phyloP scores from a whole-genome alignment of 2,888 invertebrate species.

The Plemyria rubiginata region DNA sequence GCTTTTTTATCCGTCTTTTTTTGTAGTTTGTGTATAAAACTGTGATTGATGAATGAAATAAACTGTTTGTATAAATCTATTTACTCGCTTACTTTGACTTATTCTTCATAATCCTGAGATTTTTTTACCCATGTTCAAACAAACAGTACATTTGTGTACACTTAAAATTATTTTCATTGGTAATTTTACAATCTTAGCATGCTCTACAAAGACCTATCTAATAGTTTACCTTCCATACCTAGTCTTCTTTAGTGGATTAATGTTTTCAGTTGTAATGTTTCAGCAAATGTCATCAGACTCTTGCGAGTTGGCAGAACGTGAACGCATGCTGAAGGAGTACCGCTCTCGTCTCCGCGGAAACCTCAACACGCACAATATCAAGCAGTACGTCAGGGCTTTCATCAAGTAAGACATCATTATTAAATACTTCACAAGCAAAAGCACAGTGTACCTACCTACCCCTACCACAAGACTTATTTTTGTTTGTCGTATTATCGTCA shows the following conservation, averaged over 20 bases:
- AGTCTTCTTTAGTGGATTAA: background rate
- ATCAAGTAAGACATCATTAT: conserved; percentile 86
- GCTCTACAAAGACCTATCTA: background rate
- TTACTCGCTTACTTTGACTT: too few species aligned
- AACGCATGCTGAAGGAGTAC: conserved; percentile 90
- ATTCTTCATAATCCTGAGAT: background rate
- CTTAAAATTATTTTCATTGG: too few species aligned
- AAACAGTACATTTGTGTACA: background rate
- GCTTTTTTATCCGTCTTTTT: conserved; percentile 24
- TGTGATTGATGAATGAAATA: conserved; percentile 6
- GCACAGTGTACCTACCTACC: too few species aligned
- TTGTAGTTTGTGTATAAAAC: conserved; percentile 16
- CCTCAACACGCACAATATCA: conserved; percentile 92
- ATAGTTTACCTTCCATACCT: background rate
- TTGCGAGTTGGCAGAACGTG: conserved; percentile 85
- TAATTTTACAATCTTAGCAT: too few species aligned
- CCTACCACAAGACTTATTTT: too few species aligned
- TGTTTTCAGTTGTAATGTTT: conserved; percentile 15
- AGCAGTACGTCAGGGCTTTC: conserved; percentile 92
- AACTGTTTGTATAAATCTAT: background rate
- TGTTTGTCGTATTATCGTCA: too few species aligned
- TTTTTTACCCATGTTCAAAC: background rate
- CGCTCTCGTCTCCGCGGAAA: conserved; percentile 89
- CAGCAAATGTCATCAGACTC: conserved; percentile 76
- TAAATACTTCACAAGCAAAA: too few species aligned